phyloP scores from a whole-genome alignment of 92 coral and sea anemone species.

The Desmophyllum pertusum region DNA sequence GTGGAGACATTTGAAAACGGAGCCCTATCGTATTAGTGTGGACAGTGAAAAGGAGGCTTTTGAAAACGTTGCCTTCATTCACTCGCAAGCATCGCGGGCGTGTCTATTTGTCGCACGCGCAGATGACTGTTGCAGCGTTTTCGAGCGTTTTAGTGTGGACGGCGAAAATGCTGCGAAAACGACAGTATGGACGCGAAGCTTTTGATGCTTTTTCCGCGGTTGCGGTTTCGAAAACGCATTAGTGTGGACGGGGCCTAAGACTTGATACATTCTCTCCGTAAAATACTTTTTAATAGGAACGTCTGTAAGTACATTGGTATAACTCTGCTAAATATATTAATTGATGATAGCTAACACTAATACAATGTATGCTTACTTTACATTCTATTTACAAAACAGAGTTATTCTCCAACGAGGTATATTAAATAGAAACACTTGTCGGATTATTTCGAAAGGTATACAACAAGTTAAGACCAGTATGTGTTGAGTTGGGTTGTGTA shows the following conservation, averaged over 20 bases:
- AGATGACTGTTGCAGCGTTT: no score
- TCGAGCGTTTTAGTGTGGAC: no score
- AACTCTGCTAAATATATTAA: slow-evolving; percentile 29
- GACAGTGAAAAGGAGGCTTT: no score
- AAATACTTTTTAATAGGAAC: slow-evolving; percentile 39
- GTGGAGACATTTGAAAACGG: no score
- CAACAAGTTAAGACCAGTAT: not conserved
- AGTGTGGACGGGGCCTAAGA: not conserved
- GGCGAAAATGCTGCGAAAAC: no score
- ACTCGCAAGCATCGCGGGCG: no score
- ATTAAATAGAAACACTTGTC: not conserved
- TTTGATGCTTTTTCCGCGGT: no score
- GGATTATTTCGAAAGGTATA: not conserved
- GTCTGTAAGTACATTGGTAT: slow-evolving; percentile 24
- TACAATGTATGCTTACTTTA: not conserved
- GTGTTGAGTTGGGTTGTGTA: not conserved
- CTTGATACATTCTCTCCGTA: not conserved
- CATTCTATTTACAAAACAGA: slow-evolving; percentile 19
- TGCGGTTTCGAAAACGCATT: no score
- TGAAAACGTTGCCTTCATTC: not conserved
- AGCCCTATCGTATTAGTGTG: no score
- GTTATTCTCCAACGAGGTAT: not conserved
- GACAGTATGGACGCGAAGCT: no score
- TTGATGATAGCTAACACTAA: slow-evolving; percentile 17
- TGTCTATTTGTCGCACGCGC: no score